These are phyloP conservation scores for Plagodis dolabraria DNA, from an alignment of 2,888 invertebrate genomes.

Conservation along the genomic window DNA sequence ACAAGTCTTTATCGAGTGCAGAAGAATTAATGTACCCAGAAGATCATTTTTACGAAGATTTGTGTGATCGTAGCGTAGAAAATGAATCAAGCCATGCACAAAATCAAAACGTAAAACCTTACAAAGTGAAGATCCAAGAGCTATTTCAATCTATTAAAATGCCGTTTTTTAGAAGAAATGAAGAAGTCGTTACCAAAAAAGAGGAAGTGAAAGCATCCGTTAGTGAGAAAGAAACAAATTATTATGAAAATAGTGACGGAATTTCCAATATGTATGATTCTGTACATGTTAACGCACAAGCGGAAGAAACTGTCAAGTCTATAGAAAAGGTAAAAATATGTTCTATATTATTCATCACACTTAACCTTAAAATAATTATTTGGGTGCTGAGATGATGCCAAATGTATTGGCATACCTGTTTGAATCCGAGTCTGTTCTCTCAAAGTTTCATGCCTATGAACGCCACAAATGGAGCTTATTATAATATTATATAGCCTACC, in stretches of 20 bases:
- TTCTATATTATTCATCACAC: not conserved
- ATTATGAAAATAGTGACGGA: constrained; percentile 67
- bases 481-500: too few relatives aligned
- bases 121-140: constrained; percentile 72
- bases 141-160: constrained; percentile 70
- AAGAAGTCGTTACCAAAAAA: constrained; percentile 40
- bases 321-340: constrained; percentile 20
- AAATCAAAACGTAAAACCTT: constrained; percentile 55
- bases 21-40: constrained; percentile 63
- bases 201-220: constrained; percentile 39
- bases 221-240: constrained; percentile 39
- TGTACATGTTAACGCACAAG: constrained; percentile 50
- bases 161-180: constrained; percentile 68
- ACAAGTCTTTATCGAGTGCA: constrained; percentile 62
- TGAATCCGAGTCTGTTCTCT: too few relatives aligned
- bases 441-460: too few relatives aligned
- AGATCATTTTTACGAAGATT: constrained; percentile 78
- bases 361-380: not conserved
- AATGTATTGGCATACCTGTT: not conserved
- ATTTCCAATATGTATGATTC: constrained; percentile 73
- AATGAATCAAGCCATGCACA: constrained; percentile 37
- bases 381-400: not conserved
- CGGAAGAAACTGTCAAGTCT: constrained; percentile 7
- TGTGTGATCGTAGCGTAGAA: constrained; percentile 67
- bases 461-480: too few relatives aligned